These are phyloP conservation scores for Tetranychus piercei DNA, from an alignment of 2,888 invertebrate species.

Conservation along the genomic window DNA sequence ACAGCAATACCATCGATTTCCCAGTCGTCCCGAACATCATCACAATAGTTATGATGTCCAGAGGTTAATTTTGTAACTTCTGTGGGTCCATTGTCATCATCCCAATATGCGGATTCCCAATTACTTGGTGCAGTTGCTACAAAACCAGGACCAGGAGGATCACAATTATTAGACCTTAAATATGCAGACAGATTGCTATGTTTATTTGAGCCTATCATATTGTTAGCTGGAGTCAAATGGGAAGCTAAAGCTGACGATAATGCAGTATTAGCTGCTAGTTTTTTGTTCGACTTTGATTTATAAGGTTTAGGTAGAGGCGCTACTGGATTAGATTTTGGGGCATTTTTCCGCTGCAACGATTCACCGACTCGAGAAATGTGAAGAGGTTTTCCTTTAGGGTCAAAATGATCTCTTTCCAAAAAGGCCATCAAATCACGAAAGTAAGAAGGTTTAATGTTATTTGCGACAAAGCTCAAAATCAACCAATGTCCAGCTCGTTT, in stretches of 20 bases:
- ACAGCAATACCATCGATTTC: background rate
- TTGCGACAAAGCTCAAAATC: background rate
- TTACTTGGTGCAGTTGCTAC: background rate
- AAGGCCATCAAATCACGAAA: conserved; percentile 9
- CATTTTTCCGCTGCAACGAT: background rate
- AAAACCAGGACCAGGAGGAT: background rate
- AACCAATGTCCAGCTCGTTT: conserved; percentile 6
- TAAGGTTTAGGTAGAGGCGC: background rate
- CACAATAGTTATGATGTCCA: background rate
- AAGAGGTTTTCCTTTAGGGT: conserved; percentile 1
- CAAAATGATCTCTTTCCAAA: conserved; percentile 4
- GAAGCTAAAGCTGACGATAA: background rate
- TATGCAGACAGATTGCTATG: background rate
- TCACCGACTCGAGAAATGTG: conserved; percentile 3
- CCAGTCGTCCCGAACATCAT: background rate
- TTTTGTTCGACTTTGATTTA: background rate
- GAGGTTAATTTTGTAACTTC: background rate
- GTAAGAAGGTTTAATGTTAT: conserved; percentile 9
- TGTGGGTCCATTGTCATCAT: background rate
- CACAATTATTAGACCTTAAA: background rate
- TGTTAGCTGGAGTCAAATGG: background rate
- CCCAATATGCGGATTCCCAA: background rate
- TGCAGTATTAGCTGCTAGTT: background rate
- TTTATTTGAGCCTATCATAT: background rate
- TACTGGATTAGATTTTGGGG: background rate